These are phyloP conservation scores for Avahi laniger DNA, from an alignment of 2,797 vertebrate genomes.

Conservation along the genomic window DNA sequence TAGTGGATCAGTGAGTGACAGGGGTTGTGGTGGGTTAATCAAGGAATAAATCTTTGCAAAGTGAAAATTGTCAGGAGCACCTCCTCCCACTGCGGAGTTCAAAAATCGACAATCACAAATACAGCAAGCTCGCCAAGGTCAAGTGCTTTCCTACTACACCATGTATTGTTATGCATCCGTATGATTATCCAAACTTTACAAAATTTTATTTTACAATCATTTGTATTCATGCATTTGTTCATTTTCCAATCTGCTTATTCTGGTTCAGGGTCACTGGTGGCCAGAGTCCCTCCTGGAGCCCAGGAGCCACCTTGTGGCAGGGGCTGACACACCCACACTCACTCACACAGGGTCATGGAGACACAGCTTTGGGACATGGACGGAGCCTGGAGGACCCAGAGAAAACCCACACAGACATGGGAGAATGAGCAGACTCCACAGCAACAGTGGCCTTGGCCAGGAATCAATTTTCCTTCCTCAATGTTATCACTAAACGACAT, in stretches of 20 bases:
- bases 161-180: too few species aligned
- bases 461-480: neutral
- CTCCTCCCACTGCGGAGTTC: too few species aligned
- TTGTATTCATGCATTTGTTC: too few species aligned
- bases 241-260: too few species aligned
- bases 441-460: neutral
- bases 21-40: neutral
- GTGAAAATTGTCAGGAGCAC: too few species aligned
- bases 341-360: neutral
- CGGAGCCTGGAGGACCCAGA: accelerated
- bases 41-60: neutral
- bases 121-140: too few species aligned
- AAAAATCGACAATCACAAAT: too few species aligned
- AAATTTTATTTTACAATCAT: too few species aligned
- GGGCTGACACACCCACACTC: neutral
- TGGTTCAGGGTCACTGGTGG: neutral
- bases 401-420: neutral
- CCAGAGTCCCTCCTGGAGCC: neutral
- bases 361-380: neutral
- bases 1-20: neutral
- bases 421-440: neutral
- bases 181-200: too few species aligned
- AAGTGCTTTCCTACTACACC: too few species aligned
- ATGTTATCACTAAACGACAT: neutral
- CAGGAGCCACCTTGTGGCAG: neutral